A percentile compares a stretch with the other conserved stretches of the same genome.
Evolutionary conservation across 2,113 vertebrate genomes (phyloP).

Genomic region (Craseonycteris thonglongyai): DNA sequence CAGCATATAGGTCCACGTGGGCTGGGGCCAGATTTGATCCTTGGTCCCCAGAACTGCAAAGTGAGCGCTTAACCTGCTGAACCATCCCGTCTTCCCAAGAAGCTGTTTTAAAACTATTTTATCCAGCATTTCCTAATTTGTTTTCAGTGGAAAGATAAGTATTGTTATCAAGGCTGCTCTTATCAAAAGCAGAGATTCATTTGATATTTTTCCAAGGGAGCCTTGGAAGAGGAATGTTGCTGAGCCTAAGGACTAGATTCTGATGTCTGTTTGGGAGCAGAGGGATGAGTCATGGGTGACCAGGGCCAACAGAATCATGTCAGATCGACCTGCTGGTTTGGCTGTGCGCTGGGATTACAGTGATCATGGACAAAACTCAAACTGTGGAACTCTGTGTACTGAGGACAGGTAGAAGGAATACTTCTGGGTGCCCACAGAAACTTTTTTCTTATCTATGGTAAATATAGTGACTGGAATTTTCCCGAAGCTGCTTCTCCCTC

Average conservation of each 20-base stretch:
- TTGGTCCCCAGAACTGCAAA: too few species aligned
- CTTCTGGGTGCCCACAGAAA: neutral
- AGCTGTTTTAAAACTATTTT: neutral
- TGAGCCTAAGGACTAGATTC: neutral
- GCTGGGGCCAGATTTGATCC: too few species aligned
- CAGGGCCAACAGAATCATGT: neutral
- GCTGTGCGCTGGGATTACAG: neutral
- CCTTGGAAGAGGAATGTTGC: neutral
- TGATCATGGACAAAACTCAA: neutral
- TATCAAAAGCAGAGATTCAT: neutral
- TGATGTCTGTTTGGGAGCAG: neutral
- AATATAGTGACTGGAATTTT: neutral
- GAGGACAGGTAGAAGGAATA: neutral
- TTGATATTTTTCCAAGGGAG: neutral
- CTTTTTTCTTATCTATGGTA: neutral
- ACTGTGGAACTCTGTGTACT: neutral
- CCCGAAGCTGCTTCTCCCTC: neutral
- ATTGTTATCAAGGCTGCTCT: neutral
- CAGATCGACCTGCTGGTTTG: slow-evolving; percentile 7
- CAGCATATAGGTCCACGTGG: too few species aligned
- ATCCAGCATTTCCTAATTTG: neutral
- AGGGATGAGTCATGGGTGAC: neutral
- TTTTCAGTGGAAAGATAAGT: neutral
- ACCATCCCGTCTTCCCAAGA: too few species aligned
- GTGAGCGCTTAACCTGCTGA: too few species aligned